Base-by-base conservation (phyloP, 2,888 invertebrate genomes). In the Anthophora plumipes region DNA sequence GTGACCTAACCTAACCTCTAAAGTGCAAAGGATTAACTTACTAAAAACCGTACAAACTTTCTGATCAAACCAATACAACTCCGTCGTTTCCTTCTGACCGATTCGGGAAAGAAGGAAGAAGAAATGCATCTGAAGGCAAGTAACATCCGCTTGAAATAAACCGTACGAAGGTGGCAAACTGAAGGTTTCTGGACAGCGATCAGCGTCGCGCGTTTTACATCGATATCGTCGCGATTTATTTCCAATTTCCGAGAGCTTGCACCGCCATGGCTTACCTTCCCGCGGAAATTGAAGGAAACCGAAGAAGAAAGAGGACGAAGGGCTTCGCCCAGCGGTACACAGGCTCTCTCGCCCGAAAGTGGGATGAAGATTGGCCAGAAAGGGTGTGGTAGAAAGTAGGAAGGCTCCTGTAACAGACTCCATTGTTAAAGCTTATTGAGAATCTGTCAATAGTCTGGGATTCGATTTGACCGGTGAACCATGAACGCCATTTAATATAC, bases 381-480 rank as follows among this genome's bases (percentile, higher is more conserved):
- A 75, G 67, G n/a, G n/a, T n/a, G 73, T 64, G 71, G 52, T 60
- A 61, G 83, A 85, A 84, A 75, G 79, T 75, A 59, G 54, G 74
- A 77, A 76, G 75, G 75, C 80, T 81, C 74, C 81, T 84, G 84
- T 85, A 87, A 85, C 85, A 83, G 83, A 85, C 82, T 87, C 87
- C 82, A 89, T 91, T 90, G 89, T 89, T 87, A 85, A 75, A 75
- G 82, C 86, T 90, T 89, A 88, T 91, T 88, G 90, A 88, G 85
- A 89, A 89, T 85, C 88, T 88, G 88, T 85, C 90, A 90, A 89
- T 90, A 89, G 82, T 79, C 71, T 72, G 77, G 82, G 82, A 90
- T 90, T 90, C 89, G 88, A 89, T 88, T 91, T 89, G 88, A 89
- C 88, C 88, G 82, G 86, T 82, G 87, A 89, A 86, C 87, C 88